Base-by-base conservation (phyloP, 2,888 invertebrate genomes). In the Myathropa florea region DNA sequence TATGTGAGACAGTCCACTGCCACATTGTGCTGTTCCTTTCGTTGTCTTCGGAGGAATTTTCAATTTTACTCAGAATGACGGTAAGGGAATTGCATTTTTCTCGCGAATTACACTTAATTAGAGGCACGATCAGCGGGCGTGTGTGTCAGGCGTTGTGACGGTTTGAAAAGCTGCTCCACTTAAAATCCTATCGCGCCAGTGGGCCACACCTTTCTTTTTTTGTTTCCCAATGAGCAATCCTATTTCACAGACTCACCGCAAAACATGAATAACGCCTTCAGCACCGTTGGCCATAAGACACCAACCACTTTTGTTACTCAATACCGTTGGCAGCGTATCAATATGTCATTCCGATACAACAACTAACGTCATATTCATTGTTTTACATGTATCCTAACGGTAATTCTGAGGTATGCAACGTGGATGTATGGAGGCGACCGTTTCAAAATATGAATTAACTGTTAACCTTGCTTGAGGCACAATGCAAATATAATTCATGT, bases 401-500 rank as follows among this genome's bases (percentile, higher is more conserved):
- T 78, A 64, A 67, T 64, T 65, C 28, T 67, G 28, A 24, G 55
- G 39, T 65, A 78, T 82, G 78, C 73, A 75, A 73, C 64, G 59
- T 75, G 46, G 18, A 6, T 18, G 46, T 12, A 7, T 18, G 39
- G 39, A 18, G 23, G 61, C 63, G 55, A 86, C 55, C 75, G 53
- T 67, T 77, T 65, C 67, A 57, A 78, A 82, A 85, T 78, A 73
- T 78, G 77, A 86, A 82, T 86, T 82, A 78, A 82, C 78, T 70
- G 65, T 70, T 86, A 82, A 86, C 85, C 85, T 86, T 86, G 82
- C 85, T 68, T 70, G 36, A 53, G 72, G 82, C 77, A 72, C 23
- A 81, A 72, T 72, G 46, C 63, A 75, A 28, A 68, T 67, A 68
- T 36, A 81, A 61, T 60, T 71, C 71, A 81, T 81, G 71, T 14